Conservation (phyloP, 2,888 invertebrate genomes). For the Ecdyonurus torrentis region DNA sequence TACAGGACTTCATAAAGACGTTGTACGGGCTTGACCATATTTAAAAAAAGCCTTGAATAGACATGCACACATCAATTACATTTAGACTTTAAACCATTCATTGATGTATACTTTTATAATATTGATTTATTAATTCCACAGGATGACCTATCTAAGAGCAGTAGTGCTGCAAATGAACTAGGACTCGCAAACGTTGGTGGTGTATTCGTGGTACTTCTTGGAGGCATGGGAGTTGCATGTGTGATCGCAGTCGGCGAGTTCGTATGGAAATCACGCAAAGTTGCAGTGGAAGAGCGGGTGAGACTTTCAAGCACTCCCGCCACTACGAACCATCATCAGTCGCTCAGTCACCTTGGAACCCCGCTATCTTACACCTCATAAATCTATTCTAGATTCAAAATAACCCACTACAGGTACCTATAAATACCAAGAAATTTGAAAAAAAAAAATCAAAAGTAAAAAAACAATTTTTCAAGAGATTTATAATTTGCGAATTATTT, state of each 20-base stretch:
- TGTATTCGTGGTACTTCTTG: slow-evolving; percentile 90
- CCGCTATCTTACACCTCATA: slow-evolving; percentile 2
- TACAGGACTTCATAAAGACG: no score
- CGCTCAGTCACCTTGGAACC: background rate
- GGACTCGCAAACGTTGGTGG: slow-evolving; percentile 92
- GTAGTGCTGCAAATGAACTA: slow-evolving; percentile 73
- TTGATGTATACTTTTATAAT: no score
- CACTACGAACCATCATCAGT: background rate
- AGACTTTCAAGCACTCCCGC: slow-evolving; percentile 22
- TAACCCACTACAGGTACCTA: background rate
- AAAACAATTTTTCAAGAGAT: no score
- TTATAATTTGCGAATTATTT: no score
- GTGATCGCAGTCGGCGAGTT: slow-evolving; percentile 91
- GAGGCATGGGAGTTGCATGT: slow-evolving; percentile 80
- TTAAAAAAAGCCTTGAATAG: no score
- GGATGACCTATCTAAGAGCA: slow-evolving; percentile 73
- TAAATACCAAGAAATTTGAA: background rate
- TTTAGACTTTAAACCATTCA: no score
- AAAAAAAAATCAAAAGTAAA: no score
- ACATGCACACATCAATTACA: no score
- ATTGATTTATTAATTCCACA: no score
- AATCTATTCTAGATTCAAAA: background rate
- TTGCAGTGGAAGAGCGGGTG: slow-evolving; percentile 81
- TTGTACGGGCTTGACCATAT: no score
- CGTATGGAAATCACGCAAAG: slow-evolving; percentile 86